Evolutionary conservation across 2,888 invertebrate species (phyloP).

Genomic region (Phyllotreta cruciferae): DNA sequence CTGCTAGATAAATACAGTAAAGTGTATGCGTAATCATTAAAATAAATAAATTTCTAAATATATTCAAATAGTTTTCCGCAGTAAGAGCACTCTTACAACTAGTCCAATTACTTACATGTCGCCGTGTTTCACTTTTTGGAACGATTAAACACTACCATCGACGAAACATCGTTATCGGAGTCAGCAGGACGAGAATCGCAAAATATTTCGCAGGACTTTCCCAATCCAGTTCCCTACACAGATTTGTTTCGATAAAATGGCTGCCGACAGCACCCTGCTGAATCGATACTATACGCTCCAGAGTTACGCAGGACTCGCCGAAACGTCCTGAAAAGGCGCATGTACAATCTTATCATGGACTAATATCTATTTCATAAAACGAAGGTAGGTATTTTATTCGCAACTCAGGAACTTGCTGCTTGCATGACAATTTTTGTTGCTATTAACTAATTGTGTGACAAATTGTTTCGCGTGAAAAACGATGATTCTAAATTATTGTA

Average conservation of each 20-base stretch:
- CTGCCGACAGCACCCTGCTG: slow-evolving; percentile 56
- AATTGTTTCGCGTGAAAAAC: no score
- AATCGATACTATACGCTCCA: slow-evolving; percentile 54
- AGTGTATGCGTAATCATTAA: background rate
- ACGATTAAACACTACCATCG: slow-evolving; percentile 17
- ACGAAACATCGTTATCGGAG: slow-evolving; percentile 42
- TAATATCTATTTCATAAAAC: background rate
- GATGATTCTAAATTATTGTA: no score
- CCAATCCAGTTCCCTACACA: slow-evolving; percentile 23
- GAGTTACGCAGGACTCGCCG: slow-evolving; percentile 51
- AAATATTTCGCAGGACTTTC: slow-evolving; percentile 13
- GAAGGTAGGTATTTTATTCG: no score
- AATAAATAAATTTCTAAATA: background rate
- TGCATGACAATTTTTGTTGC: no score
- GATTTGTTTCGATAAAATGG: slow-evolving; percentile 51
- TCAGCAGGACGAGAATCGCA: slow-evolving; percentile 12
- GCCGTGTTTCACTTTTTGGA: background rate
- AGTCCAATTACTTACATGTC: slow-evolving; percentile 14
- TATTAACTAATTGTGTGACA: no score
- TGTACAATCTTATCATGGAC: slow-evolving; percentile 22
- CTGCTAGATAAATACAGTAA: no score
- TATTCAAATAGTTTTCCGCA: slow-evolving; percentile 10
- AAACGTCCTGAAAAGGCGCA: slow-evolving; percentile 33
- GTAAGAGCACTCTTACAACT: background rate
- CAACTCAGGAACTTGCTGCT: no score